A percentile compares a stretch with the other conserved stretches of the same genome.
These are phyloP conservation scores for Andricus quercusramuli DNA, from an alignment of 2,888 invertebrate species.

Conservation along the genomic window DNA sequence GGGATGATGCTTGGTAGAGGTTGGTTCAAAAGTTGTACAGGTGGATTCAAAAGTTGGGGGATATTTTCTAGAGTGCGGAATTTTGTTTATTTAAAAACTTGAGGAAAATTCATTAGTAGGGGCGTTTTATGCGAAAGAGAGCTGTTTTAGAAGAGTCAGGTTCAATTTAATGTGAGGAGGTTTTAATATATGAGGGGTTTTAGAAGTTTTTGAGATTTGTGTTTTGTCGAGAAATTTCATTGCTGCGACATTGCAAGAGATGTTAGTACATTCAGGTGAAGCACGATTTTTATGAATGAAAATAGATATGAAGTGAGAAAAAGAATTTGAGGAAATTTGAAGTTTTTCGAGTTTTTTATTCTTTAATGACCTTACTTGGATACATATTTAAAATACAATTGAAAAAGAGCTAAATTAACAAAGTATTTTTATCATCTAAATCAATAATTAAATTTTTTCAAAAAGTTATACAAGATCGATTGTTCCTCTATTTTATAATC, in stretches of 20 bases:
- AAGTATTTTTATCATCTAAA: no score
- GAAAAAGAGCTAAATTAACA: no score
- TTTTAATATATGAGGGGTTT: not conserved
- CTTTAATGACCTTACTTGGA: no score
- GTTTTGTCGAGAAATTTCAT: slow-evolving; percentile 26
- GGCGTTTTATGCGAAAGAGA: not conserved
- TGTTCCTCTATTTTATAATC: no score
- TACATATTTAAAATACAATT: no score
- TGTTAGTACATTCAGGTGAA: slow-evolving; percentile 1
- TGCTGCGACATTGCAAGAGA: slow-evolving; percentile 36
- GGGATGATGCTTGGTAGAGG: slow-evolving; percentile 2
- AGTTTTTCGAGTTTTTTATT: not conserved
- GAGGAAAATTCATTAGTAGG: not conserved
- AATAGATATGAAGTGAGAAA: no score
- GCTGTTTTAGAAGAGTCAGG: not conserved
- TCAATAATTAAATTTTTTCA: no score
- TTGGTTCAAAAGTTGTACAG: slow-evolving; percentile 21
- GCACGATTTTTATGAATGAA: not conserved
- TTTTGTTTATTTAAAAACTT: not conserved
- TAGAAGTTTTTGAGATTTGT: not conserved
- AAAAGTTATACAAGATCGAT: no score
- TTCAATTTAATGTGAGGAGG: not conserved
- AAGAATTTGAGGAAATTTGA: no score
- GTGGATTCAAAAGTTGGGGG: slow-evolving; percentile 1
- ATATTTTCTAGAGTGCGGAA: not conserved